Conservation (phyloP, 1,140 invertebrate genomes). For the Pachyrhynchus sulphureomaculatus region DNA sequence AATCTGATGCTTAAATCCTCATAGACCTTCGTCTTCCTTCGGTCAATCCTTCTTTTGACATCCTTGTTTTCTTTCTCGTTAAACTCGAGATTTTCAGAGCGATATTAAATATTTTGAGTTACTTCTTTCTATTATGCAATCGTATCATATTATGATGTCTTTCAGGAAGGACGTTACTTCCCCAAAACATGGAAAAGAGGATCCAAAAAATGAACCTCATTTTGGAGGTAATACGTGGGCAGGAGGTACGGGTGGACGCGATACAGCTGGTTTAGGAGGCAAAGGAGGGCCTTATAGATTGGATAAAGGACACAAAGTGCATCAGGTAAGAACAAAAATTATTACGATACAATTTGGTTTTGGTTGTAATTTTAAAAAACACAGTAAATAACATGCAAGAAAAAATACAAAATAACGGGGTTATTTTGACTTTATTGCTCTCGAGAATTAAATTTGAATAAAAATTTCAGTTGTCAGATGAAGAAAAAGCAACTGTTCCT, state of each 20-base stretch:
- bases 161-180: constrained; percentile 64
- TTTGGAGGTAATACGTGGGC: constrained; percentile 97
- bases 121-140: too few relatives aligned
- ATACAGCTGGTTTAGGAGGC: constrained; percentile 92
- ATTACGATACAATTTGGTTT: too few relatives aligned
- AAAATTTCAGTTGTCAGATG: constrained; percentile 74
- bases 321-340: constrained; percentile 69
- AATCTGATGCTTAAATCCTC: too few relatives aligned
- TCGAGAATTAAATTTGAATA: too few relatives aligned
- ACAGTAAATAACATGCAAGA: not conserved
- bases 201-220: constrained; percentile 85
- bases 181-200: constrained; percentile 92
- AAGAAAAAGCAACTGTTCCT: constrained; percentile 87
- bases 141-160: too few relatives aligned
- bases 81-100: too few relatives aligned
- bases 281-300: constrained; percentile 89
- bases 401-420: too few relatives aligned
- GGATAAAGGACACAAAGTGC: constrained; percentile 89
- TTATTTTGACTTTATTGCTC: too few relatives aligned
- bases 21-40: too few relatives aligned
- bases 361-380: not conserved
- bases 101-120: too few relatives aligned
- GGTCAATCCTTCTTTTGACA: too few relatives aligned
- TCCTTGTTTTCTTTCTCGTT: too few relatives aligned
- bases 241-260: constrained; percentile 87